phyloP scores from a whole-genome alignment of 2,888 invertebrate species.

The Blastobasis adustella region DNA sequence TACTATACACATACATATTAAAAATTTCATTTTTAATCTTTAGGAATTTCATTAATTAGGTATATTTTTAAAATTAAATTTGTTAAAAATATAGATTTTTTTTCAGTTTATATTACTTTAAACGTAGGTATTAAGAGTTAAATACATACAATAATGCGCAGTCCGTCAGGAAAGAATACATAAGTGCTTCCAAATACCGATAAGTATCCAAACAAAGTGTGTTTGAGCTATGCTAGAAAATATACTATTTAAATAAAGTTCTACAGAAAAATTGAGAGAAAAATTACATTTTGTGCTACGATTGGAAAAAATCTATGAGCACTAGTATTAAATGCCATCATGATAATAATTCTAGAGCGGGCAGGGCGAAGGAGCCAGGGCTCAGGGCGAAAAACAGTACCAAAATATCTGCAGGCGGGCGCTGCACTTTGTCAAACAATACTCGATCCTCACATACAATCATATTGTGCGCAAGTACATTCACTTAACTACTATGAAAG shows the following conservation, averaged over 20 bases:
- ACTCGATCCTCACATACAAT: constrained; percentile 31
- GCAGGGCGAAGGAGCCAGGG: too few relatives aligned
- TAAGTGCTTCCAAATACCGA: constrained; percentile 32
- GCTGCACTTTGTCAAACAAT: constrained; percentile 44
- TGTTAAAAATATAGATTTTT: constrained; percentile 70
- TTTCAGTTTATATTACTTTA: constrained; percentile 49
- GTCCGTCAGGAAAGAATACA: constrained; percentile 32
- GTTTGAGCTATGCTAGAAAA: constrained; percentile 46
- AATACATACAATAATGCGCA: constrained; percentile 42
- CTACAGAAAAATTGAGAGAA: constrained; percentile 49
- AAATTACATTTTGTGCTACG: constrained; percentile 51
- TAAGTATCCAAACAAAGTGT: constrained; percentile 31
- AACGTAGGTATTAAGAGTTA: constrained; percentile 52
- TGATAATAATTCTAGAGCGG: constrained; percentile 37
- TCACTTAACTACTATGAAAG: constrained; percentile 58
- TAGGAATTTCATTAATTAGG: constrained; percentile 70
- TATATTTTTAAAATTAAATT: constrained; percentile 64
- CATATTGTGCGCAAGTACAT: constrained; percentile 60
- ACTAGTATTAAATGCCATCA: constrained; percentile 57
- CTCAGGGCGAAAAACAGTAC: constrained; percentile 40
- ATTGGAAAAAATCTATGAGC: constrained; percentile 53
- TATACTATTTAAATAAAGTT: constrained; percentile 37
- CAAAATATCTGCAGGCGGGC: constrained; percentile 60
- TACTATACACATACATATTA: constrained; percentile 68
- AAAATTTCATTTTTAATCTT: constrained; percentile 65